Percentiles rank a stretch among this genome's conserved stretches.
These are phyloP conservation scores for Bombus balteatus DNA, from an alignment of 1,140 invertebrate genomes.

Conservation along the genomic window DNA sequence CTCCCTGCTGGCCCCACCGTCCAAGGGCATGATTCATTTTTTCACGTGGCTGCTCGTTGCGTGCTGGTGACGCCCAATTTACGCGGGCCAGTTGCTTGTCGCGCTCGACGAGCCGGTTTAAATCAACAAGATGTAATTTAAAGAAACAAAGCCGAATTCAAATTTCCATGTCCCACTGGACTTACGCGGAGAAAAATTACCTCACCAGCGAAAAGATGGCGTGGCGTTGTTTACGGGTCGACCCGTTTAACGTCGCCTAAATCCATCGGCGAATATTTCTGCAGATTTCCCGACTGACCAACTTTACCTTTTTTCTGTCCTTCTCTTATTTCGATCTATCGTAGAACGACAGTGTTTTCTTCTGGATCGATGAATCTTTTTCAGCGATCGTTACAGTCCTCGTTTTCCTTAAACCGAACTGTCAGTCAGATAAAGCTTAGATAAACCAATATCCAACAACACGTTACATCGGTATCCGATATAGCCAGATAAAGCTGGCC, in stretches of 20 bases:
- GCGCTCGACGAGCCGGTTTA: constrained; percentile 34
- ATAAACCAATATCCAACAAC: not conserved
- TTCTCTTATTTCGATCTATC: no score
- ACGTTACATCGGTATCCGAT: not conserved
- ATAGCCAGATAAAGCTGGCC: not conserved
- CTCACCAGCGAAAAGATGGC: not conserved
- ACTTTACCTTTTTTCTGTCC: no score
- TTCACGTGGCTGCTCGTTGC: constrained; percentile 42
- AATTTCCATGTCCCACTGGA: not conserved
- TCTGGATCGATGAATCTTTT: no score
- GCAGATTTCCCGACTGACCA: no score
- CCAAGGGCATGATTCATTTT: constrained; percentile 61
- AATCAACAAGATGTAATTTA: constrained; percentile 44
- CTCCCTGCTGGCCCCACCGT: constrained; percentile 21
- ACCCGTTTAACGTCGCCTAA: no score
- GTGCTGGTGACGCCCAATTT: constrained; percentile 65
- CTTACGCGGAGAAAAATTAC: not conserved
- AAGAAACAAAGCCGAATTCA: not conserved
- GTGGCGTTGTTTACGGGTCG: not conserved
- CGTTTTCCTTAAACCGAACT: no score
- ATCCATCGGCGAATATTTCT: no score
- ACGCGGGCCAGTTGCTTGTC: constrained; percentile 37
- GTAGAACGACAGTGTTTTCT: no score
- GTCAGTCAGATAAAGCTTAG: not conserved
- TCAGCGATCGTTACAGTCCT: rapidly evolving